Evolutionary conservation across 2,797 vertebrate genomes (phyloP).

Genomic region (Pyrocephalus nanus): DNA sequence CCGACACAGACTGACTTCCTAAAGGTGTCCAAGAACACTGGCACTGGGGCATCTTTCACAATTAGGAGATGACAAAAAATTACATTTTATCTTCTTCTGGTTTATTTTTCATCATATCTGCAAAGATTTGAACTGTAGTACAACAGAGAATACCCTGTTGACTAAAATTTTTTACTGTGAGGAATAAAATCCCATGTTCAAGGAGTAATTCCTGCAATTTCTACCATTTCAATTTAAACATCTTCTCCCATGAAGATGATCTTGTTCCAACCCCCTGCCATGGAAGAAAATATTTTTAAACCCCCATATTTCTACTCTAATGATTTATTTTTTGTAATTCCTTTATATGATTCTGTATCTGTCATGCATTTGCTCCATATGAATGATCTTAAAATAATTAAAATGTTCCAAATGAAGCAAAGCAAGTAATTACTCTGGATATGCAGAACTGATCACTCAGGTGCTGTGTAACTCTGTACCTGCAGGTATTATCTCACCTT

Average conservation of each 20-base stretch:
- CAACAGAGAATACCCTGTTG: not conserved
- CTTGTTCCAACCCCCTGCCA: no score
- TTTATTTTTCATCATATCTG: not conserved
- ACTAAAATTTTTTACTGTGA: not conserved
- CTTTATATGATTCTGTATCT: not conserved
- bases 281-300: not conserved
- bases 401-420: not conserved
- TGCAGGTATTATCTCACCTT: not conserved
- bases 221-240: not conserved
- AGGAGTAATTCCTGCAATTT: not conserved
- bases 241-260: not conserved
- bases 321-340: not conserved
- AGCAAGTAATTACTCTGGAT: not conserved
- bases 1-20: not conserved
- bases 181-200: not conserved
- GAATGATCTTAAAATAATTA: not conserved
- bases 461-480: not conserved
- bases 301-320: not conserved
- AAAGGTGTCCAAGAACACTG: not conserved
- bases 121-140: not conserved
- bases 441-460: not conserved
- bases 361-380: not conserved
- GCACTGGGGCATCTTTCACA: not conserved
- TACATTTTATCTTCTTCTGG: not conserved
- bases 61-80: not conserved